Evolutionary conservation across 2,113 vertebrate species (phyloP).

Genomic region (Dromiciops gliroides): DNA sequence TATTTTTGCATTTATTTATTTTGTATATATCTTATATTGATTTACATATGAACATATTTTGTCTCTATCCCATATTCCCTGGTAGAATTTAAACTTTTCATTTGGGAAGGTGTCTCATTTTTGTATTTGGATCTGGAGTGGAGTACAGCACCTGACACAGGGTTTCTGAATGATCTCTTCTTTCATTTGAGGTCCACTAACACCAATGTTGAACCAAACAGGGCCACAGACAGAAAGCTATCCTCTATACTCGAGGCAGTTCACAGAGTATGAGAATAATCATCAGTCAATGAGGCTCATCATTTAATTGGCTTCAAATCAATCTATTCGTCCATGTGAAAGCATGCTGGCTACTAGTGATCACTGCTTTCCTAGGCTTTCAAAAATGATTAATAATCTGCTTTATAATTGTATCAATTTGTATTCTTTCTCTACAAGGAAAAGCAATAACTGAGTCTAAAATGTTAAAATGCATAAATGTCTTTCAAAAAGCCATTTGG

Average conservation of each 20-base stretch:
- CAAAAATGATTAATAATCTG: constrained; percentile 8
- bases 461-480: not conserved
- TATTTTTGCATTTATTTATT: not conserved
- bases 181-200: not conserved
- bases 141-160: not conserved
- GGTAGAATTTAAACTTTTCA: not conserved
- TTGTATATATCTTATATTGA: not conserved
- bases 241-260: not conserved
- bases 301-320: not conserved
- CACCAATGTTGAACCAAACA: not conserved
- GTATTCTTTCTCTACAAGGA: not conserved
- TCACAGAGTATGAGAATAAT: not conserved
- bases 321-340: not conserved
- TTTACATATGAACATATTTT: not conserved
- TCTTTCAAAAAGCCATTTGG: not conserved
- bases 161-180: not conserved
- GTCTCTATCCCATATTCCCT: not conserved
- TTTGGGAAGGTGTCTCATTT: not conserved
- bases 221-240: not conserved
- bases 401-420: not conserved
- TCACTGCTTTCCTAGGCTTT: not conserved
- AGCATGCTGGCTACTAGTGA: not conserved
- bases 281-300: not conserved
- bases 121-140: not conserved
- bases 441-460: not conserved